These are phyloP conservation scores for Ovis canadensis DNA, from an alignment of 2,113 vertebrate species.

Conservation along the genomic window DNA sequence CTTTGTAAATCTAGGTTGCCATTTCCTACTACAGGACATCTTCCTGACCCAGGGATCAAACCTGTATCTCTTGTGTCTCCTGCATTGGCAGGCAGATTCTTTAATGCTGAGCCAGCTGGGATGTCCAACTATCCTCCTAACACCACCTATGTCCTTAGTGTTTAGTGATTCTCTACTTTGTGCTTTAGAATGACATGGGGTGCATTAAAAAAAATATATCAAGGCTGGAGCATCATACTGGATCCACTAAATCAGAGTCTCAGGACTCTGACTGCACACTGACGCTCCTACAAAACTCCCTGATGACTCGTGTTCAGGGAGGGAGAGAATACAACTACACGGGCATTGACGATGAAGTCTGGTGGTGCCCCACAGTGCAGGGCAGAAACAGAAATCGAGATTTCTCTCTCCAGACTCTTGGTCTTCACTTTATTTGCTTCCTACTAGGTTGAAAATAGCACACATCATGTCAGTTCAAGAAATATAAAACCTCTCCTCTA, in stretches of 20 bases:
- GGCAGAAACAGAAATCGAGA: not conserved
- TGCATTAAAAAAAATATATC: not conserved
- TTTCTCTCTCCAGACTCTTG: not conserved
- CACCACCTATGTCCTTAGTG: not conserved
- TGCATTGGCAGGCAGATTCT: not conserved
- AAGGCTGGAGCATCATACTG: rapidly evolving
- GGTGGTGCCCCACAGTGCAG: rapidly evolving
- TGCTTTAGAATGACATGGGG: not conserved
- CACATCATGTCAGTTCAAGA: not conserved
- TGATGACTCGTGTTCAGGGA: not conserved
- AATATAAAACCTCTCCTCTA: not conserved
- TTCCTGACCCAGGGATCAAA: not conserved
- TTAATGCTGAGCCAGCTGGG: not conserved
- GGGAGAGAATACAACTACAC: rapidly evolving
- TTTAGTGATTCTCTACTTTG: not conserved
- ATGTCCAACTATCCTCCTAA: not conserved
- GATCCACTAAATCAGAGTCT: not conserved
- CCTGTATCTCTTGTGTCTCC: not conserved
- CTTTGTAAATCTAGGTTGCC: not conserved
- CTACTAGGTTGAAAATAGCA: not conserved
- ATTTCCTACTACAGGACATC: not conserved
- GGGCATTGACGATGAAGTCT: rapidly evolving
- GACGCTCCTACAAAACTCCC: not conserved
- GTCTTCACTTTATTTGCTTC: not conserved
- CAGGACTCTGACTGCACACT: too few relatives aligned